Evolutionary conservation across 1,140 invertebrate species (phyloP), one percentile per base, ranked within the genome.

Genomic region (Pseudomyrmex sp.): DNA sequence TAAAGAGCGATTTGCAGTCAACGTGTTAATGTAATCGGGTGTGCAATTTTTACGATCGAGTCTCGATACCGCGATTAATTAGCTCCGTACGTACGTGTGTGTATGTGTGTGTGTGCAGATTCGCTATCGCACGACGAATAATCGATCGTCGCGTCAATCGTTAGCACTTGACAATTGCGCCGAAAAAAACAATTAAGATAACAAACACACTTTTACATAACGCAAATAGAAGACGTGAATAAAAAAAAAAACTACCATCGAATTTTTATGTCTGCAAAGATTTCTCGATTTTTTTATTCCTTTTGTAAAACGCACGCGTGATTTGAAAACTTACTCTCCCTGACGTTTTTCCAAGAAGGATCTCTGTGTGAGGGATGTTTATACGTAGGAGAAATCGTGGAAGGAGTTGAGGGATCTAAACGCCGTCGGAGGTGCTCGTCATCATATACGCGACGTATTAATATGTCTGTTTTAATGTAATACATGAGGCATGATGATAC

Each of bases 391-490:
- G 35, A 35, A 20, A 75, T 75, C 15, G 15, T 48, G 20, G 10
- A 50, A 66, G 68, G 23, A 54, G 1, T 35, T 1, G 62, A 50
- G 72, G 18, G 35, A 35, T 35, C 0, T 12, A 12, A 15, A 50
- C n/a, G 46, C 15, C 5, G 44, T 85, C 13, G 69, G 4, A 59
- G 18, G 61, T 62, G 48, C 35, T 35, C 35, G 35, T 65, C 48
- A 82, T 20, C 18, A 82, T 35, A 87, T 70, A 82, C 85, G 83
- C 85, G 79, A 91, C 35, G 80, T 86, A 82, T 90, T 82, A 85
- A 87, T 83, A 90, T 65, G 80, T 87, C 66, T 26, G 52, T 87
- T 65, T 75, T 69, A 35, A 84, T 52, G 48, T 69, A 76, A 85
- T 87, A 85, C 68, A 88, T 79, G 75, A 79, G 56, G 86, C 87